Evolutionary conservation across 2,113 vertebrate species (phyloP), one percentile per base, ranked within the genome.

Genomic region (Solenodon paradoxus): DNA sequence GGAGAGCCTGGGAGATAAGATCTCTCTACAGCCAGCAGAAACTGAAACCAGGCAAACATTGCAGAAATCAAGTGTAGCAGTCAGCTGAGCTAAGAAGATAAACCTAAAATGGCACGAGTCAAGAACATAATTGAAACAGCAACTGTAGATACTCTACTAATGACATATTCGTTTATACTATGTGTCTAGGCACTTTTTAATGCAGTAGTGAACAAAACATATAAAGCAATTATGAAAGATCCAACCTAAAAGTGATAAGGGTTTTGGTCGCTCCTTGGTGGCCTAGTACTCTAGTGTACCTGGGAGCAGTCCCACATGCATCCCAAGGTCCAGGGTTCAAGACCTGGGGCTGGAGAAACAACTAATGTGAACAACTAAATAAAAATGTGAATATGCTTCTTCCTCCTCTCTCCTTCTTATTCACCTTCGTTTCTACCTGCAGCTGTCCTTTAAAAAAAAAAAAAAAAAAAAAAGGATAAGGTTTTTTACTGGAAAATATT

Each of bases 31-130:
- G 53, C 69, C 17, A 74, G 64, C 95, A 85, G 35, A 88, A 82
- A 32, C 40, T 92, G 61, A 91, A 95, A 90, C 32, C 66, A 77
- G 80, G 68, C 30, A 92, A 86, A 84, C 91, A 66, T 38, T 85
- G 90, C 20, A 53, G n/a, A 77, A 51, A 32, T 78, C 61, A n/a
- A n/a, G n/a, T n/a, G n/a, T 28, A 28, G 15, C 24, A 35, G 28
- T n/a, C 12, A 45, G 32, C 72, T 66, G 10, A 95, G 47, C 75
- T 80, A 69, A 55, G 24, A 83, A 42, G 32, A 71, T 71, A 53
- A 85, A 75, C 26, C 40, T 57, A 84, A 90, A 94, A 77, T 90
- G 35, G 68, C 88, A 38, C 40, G 71, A 55, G 28, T 86, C 40
- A 94, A 79, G 30, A 87, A 88, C 20, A 88, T 74, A 91, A 77